Percentiles rank a stretch among this genome's conserved stretches.
Evolutionary conservation across 2,888 invertebrate species (phyloP).

Genomic region (Chrysina gloriosa): DNA sequence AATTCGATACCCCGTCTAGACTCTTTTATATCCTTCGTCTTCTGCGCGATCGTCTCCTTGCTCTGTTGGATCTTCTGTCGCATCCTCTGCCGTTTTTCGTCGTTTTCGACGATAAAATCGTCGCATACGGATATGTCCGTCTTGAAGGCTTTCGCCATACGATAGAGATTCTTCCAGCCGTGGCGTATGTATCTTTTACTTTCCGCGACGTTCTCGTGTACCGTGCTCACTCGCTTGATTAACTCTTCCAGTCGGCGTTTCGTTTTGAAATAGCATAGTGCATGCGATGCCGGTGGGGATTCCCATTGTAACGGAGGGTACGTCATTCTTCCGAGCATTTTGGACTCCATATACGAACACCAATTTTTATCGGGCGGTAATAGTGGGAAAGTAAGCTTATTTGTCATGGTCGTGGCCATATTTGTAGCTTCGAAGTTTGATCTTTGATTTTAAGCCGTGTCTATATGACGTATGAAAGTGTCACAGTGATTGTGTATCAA

Average conservation of each 20-base stretch:
- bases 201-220: background rate
- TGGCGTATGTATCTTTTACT: background rate
- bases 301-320: background rate
- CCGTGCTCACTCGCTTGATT: background rate
- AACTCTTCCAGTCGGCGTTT: background rate
- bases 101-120: slow-evolving; percentile 18
- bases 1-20: background rate
- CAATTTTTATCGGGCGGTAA: background rate
- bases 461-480: too few relatives aligned
- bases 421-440: background rate
- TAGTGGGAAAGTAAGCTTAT: background rate
- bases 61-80: background rate
- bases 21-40: background rate
- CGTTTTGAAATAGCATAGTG: background rate
- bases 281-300: background rate
- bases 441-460: too few relatives aligned
- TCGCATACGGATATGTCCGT: slow-evolving; percentile 1
- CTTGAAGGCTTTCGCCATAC: background rate
- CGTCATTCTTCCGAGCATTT: background rate
- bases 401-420: background rate
- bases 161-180: background rate
- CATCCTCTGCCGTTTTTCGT: slow-evolving; percentile 28
- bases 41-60: background rate
- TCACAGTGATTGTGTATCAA: too few relatives aligned
- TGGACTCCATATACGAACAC: background rate